phyloP scores from a whole-genome alignment of 2,113 vertebrate genomes.

The Vidua macroura region DNA sequence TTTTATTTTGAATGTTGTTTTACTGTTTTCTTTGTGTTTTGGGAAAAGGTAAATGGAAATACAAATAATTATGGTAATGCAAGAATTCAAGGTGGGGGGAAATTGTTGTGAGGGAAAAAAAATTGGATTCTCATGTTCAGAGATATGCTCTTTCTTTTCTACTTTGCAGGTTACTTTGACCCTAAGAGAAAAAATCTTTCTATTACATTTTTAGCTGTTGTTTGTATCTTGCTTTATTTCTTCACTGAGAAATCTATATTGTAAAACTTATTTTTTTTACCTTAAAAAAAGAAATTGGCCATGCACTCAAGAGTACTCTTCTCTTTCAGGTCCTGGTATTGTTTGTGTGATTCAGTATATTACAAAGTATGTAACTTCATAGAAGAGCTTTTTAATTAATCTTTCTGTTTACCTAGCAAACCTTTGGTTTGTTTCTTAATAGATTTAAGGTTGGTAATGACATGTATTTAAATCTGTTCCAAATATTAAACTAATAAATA shows the following conservation, averaged over 20 bases:
- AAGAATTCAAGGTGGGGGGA: fast-evolving
- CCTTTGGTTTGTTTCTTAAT: neutral
- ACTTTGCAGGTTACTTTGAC: neutral
- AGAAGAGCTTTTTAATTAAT: neutral
- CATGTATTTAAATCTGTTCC: neutral
- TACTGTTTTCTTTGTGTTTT: neutral
- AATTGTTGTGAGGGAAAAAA: neutral
- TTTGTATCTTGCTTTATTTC: neutral
- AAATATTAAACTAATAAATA: neutral
- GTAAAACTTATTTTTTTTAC: neutral
- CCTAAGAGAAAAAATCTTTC: neutral
- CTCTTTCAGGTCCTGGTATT: neutral
- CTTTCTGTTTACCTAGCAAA: neutral
- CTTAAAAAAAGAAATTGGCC: neutral
- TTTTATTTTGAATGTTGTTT: neutral
- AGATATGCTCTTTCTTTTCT: neutral
- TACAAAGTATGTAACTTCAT: neutral
- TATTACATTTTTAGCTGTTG: neutral
- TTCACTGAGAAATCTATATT: neutral
- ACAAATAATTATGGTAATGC: neutral
- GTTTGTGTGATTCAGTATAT: neutral
- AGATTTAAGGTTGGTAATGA: neutral
- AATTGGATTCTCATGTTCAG: neutral
- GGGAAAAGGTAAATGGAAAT: neutral
- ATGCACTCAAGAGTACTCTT: neutral